Evolutionary conservation across 2,113 vertebrate species (phyloP).

Genomic region (Serinus canaria): DNA sequence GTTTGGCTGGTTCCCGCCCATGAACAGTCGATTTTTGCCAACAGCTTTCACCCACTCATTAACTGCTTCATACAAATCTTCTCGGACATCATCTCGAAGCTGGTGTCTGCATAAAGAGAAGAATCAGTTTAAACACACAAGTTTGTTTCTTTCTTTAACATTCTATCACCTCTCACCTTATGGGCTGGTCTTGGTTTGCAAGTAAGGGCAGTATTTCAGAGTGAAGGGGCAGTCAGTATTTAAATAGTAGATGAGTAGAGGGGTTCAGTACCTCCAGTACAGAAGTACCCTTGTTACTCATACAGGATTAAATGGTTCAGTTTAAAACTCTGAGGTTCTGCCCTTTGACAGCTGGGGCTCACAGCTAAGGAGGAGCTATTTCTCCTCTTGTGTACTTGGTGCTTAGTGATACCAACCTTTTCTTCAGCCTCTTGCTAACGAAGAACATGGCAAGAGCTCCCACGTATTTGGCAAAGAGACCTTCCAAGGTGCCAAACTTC

Average conservation of each 20-base stretch:
- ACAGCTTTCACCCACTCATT: constrained; percentile 90
- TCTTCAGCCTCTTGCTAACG: constrained; percentile 89
- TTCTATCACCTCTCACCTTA: not conserved
- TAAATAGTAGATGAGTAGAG: not conserved
- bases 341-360: not conserved
- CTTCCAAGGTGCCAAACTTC: constrained; percentile 88
- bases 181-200: not conserved
- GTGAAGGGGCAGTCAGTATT: not conserved
- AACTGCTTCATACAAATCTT: constrained; percentile 90
- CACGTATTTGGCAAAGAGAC: constrained; percentile 90
- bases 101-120: constrained; percentile 77
- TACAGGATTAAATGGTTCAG: not conserved
- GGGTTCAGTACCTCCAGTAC: not conserved
- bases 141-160: not conserved
- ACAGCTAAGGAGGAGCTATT: not conserved
- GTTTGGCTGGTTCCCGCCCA: constrained; percentile 90
- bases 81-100: constrained; percentile 86
- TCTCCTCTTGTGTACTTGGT: not conserved
- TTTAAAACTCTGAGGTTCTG: not conserved
- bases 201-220: not conserved
- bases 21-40: constrained; percentile 87
- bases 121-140: not conserved
- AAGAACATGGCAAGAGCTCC: constrained; percentile 93
- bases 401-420: constrained; percentile 74
- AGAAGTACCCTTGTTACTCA: not conserved